These are phyloP conservation scores for Eueremaeus valkanovi DNA, from an alignment of 2,888 invertebrate species.

Conservation along the genomic window DNA sequence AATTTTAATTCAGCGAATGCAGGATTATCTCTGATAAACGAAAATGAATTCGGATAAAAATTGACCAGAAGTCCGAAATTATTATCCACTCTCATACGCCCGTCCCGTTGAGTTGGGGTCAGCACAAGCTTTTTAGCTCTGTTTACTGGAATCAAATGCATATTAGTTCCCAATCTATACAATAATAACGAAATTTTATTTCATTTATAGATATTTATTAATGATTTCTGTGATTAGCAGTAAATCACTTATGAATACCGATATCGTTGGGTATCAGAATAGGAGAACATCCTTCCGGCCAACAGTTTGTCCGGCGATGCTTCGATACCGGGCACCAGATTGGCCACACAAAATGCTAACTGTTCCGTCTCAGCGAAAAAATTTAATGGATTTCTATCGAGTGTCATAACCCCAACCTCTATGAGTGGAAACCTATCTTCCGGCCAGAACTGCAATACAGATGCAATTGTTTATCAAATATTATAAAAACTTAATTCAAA, in stretches of 20 bases:
- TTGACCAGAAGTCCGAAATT: conserved; percentile 85
- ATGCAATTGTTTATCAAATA: too few relatives aligned
- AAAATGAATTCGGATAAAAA: conserved; percentile 94
- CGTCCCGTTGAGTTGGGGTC: conserved; percentile 63
- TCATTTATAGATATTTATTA: too few relatives aligned
- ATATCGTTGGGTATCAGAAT: conserved; percentile 86
- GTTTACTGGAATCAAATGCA: conserved; percentile 87
- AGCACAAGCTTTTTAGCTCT: conserved; percentile 65
- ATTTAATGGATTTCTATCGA: conserved; percentile 83
- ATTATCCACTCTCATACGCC: conserved; percentile 65
- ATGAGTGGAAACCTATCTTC: conserved; percentile 83
- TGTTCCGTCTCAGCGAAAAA: conserved; percentile 94
- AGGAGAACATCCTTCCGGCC: conserved; percentile 77
- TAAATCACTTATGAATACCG: conserved; percentile 53
- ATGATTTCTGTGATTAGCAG: neutral
- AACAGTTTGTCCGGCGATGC: conserved; percentile 91
- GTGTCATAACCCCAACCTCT: conserved; percentile 76
- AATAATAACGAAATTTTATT: too few relatives aligned
- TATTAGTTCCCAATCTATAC: conserved; percentile 74
- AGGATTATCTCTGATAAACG: conserved; percentile 66
- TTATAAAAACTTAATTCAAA: too few relatives aligned
- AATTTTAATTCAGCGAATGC: conserved; percentile 53
- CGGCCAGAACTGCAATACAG: too few relatives aligned
- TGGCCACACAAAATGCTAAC: conserved; percentile 81
- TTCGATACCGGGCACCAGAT: conserved; percentile 87